phyloP scores from a whole-genome alignment of 2,888 invertebrate species.

The Phyllotreta cruciferae region DNA sequence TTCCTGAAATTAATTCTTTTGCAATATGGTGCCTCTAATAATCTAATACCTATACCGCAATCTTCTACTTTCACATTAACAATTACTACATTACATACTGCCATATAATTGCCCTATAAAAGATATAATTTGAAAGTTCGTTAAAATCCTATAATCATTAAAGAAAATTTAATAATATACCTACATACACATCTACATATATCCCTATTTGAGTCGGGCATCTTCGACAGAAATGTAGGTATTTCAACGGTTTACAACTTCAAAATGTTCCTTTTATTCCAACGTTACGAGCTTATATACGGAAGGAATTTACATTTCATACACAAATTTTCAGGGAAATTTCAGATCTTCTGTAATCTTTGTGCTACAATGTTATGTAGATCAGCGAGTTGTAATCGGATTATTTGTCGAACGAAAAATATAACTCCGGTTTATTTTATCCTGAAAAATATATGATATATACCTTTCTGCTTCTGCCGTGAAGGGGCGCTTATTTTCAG shows the following conservation, averaged over 20 bases:
- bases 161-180: conserved; percentile 9
- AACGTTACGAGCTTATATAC: conserved; percentile 25
- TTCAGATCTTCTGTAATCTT: conserved; percentile 15
- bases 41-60: no score
- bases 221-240: conserved; percentile 18
- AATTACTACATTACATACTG: no score
- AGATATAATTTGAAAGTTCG: neutral
- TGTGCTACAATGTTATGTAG: conserved; percentile 22
- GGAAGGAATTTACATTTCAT: conserved; percentile 20
- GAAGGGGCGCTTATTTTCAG: no score
- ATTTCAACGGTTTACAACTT: conserved; percentile 22
- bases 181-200: conserved; percentile 8
- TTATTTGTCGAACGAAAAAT: conserved; percentile 17
- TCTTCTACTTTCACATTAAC: no score
- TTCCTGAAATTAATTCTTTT: no score
- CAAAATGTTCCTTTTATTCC: conserved; percentile 20
- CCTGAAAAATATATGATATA: neutral
- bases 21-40: no score
- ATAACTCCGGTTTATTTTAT: conserved; percentile 4
- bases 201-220: conserved; percentile 3
- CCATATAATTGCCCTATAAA: no score
- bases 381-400: conserved; percentile 17
- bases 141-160: conserved; percentile 17
- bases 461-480: neutral
- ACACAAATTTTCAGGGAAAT: conserved; percentile 21